phyloP scores from a whole-genome alignment of 2,888 invertebrate genomes.

The Eledona agricola region DNA sequence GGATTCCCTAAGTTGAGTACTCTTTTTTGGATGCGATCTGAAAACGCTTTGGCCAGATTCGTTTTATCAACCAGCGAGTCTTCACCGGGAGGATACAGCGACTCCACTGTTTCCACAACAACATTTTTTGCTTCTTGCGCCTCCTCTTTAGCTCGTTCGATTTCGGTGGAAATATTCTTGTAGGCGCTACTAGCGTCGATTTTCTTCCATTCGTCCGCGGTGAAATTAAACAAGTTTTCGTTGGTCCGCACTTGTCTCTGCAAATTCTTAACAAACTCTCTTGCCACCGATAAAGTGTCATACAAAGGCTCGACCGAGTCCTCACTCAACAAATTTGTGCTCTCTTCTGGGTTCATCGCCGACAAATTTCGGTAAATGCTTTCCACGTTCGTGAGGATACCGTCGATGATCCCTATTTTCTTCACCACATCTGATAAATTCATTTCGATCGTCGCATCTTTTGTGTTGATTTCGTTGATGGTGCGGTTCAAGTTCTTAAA shows the following conservation, averaged over 20 bases:
- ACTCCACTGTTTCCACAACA: conserved; percentile 51
- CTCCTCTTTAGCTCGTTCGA: conserved; percentile 72
- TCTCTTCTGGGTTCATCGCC: conserved; percentile 51
- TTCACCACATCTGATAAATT: conserved; percentile 40
- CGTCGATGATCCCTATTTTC: conserved; percentile 42
- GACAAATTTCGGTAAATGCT: conserved; percentile 42
- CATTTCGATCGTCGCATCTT: conserved; percentile 38
- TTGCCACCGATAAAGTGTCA: conserved; percentile 62
- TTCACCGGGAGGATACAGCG: conserved; percentile 51
- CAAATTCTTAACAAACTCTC: conserved; percentile 64
- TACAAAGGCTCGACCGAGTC: conserved; percentile 53
- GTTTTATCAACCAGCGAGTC: conserved; percentile 66
- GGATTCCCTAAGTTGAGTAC: conserved; percentile 51
- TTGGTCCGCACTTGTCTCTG: conserved; percentile 63
- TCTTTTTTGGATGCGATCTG: conserved; percentile 66
- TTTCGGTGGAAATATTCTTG: conserved; percentile 77
- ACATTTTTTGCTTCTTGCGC: conserved; percentile 66
- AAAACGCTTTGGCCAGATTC: conserved; percentile 65
- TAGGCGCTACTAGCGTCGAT: conserved; percentile 73
- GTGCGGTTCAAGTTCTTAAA: conserved; percentile 42
- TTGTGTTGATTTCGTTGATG: conserved; percentile 44
- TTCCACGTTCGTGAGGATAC: conserved; percentile 44
- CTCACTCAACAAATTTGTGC: conserved; percentile 59
- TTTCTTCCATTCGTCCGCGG: conserved; percentile 68
- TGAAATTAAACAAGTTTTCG: conserved; percentile 54